These are phyloP conservation scores for Hemicrepidius hirtus DNA, from an alignment of 2,888 invertebrate species.

Conservation along the genomic window DNA sequence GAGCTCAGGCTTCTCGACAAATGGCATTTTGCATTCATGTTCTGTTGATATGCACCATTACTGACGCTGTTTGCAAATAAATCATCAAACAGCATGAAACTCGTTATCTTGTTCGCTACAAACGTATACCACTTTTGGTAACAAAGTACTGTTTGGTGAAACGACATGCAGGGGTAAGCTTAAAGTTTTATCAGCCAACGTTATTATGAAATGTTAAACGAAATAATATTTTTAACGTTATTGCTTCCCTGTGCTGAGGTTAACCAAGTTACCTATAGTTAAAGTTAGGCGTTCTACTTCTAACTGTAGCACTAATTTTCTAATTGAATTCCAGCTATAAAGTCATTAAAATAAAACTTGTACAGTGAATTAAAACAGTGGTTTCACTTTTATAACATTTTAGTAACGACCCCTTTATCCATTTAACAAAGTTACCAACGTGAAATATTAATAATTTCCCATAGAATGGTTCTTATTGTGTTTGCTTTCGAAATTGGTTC, in stretches of 20 bases:
- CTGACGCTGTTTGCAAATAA: slow-evolving; percentile 13
- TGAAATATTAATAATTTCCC: neutral
- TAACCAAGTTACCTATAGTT: too few relatives aligned
- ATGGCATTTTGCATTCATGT: slow-evolving; percentile 10
- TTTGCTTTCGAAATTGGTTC: slow-evolving; percentile 15
- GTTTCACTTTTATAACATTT: too few relatives aligned
- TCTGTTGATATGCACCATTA: neutral
- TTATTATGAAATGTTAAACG: too few relatives aligned
- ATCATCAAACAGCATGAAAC: slow-evolving; percentile 4
- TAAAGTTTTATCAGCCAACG: neutral
- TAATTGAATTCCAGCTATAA: too few relatives aligned
- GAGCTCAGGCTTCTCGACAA: slow-evolving; percentile 12
- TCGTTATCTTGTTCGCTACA: slow-evolving; percentile 9
- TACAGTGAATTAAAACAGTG: too few relatives aligned
- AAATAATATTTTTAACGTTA: too few relatives aligned
- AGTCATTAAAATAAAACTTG: too few relatives aligned
- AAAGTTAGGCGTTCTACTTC: too few relatives aligned
- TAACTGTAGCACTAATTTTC: too few relatives aligned
- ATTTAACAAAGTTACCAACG: neutral
- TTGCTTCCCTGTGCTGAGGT: too few relatives aligned
- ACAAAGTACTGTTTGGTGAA: neutral
- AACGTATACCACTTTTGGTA: slow-evolving; percentile 1
- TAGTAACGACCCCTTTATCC: neutral
- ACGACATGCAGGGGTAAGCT: neutral
- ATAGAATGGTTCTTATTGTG: slow-evolving; percentile 13